Evolutionary conservation across 1,140 invertebrate species (phyloP), one percentile per base, ranked within the genome.

Genomic region (Cherax quadricarinatus): DNA sequence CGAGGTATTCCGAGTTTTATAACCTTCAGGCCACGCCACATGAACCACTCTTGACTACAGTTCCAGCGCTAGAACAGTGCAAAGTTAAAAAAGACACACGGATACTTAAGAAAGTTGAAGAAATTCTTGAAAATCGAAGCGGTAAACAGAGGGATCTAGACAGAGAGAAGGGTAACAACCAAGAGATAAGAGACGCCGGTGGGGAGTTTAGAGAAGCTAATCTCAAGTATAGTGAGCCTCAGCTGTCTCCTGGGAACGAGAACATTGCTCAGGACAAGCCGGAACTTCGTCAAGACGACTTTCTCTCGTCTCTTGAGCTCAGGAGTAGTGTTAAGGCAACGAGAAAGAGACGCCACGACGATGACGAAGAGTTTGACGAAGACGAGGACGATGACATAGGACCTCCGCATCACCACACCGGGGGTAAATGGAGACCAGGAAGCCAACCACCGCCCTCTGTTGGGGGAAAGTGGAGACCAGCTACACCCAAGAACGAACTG

Each of bases 381-480:
- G 91, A 92, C 83, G 91, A 92, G 18, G 91, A 92, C 49, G 86
- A 87, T 12, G 85, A 92, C 14, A 88, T 78, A 21, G 49, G 91
- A 82, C 91, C 91, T 83, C 91, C 91, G 14, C 85, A 79, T 62
- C 85, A 92, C 60, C 91, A 92, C 79, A 92, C 91, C 57, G 91
- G 91, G 57, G 91, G 91, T n/a, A 92, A 92, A 41, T 92, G 91
- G 91, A 92, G 86, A 49, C 91, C 91, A 18, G 91, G 91, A 3
- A 88, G 85, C 60, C 85, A 86, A 88, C 91, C 91, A 21, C 91
- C 91, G 49, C 86, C 86, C 5, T 92, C 85, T 51, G 86, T 87
- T 4, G 91, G 91, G 10, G 91, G 91, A 14, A 92, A 92, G 49
- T 92, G 91, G 91, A 87, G 86, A 57, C 91, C 91, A 75, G 48